Base-by-base conservation (phyloP, 1,140 invertebrate genomes). In the Ceratina japonica region DNA sequence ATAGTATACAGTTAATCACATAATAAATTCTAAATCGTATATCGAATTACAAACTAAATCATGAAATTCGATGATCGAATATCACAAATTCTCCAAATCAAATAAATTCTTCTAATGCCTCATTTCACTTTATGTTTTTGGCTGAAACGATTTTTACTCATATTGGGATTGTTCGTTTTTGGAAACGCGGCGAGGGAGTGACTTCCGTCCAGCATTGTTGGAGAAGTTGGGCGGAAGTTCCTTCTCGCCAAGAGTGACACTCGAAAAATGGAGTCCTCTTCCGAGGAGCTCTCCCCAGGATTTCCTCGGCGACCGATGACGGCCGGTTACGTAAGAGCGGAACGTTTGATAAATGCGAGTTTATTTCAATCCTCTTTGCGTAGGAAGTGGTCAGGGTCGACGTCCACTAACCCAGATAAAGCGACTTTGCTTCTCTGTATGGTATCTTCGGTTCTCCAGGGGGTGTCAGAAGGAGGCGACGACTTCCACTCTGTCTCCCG, bases 321-420 rank as follows among this genome's bases (percentile, higher is more conserved):
- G 44, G 44, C 24, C 22, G 16, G 84, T 79, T 75, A 86, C 62
- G 51, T 44, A 71, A 64, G 18, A 13, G 61, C 71, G 76, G 74
- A 79, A 79, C 78, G 83, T 37, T 74, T 86, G 84, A 86, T 81
- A 69, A 86, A 86, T 83, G 77, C 52, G 81, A 83, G 74, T 83
- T 85, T 86, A 86, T 86, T 85, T 83, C 86, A 87, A 84, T 80
- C 71, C 84, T 82, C 86, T 84, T 85, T 83, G 83, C 83, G 84
- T 86, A 85, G 75, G 75, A 87, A 73, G 78, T 85, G 86, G 83
- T 86, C 86, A 86, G 84, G 83, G 58, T 83, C 82, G 75, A 77
- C 75, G 87, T 89, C 85, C 84, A 88, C 87, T 89, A 89, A 90
- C 89, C 87, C 81, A 88, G 84, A 90, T 89, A 90, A 85, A 85